Evolutionary conservation across 2,797 vertebrate genomes (phyloP).

Genomic region (Apogon talboti): DNA sequence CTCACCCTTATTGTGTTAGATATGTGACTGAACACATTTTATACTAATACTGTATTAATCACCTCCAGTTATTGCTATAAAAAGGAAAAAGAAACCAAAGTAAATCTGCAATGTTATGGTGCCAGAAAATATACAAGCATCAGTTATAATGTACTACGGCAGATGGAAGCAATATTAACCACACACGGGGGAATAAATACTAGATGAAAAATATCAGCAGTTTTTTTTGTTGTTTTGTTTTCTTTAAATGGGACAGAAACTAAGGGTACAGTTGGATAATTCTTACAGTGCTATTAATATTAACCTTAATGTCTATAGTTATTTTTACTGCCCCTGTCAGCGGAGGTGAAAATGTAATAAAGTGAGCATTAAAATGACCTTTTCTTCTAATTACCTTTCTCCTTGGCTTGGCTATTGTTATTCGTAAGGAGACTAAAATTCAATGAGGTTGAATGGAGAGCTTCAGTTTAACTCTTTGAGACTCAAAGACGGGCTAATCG

Average conservation of each 20-base stretch:
- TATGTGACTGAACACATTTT: background rate
- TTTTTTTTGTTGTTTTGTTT: no score
- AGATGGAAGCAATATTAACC: background rate
- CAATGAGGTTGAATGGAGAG: background rate
- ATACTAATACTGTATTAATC: background rate
- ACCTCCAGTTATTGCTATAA: no score
- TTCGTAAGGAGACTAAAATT: background rate
- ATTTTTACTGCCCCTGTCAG: constrained; percentile 25
- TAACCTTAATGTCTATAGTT: constrained; percentile 7
- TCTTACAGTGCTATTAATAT: background rate
- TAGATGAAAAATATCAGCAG: no score
- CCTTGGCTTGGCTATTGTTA: constrained; percentile 18
- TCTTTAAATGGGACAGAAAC: background rate
- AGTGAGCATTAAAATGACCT: constrained; percentile 29
- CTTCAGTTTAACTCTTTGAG: constrained; percentile 2
- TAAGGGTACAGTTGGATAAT: background rate
- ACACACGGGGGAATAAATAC: no score
- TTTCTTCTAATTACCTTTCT: constrained; percentile 44
- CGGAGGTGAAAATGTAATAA: constrained; percentile 24
- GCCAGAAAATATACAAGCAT: constrained; percentile 2
- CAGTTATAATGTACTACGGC: background rate
- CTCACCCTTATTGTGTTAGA: background rate
- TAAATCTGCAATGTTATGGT: background rate
- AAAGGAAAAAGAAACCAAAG: no score
- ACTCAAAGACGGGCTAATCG: background rate